Conservation (phyloP, 2,888 invertebrate species). For the Melanophora roralis region DNA sequence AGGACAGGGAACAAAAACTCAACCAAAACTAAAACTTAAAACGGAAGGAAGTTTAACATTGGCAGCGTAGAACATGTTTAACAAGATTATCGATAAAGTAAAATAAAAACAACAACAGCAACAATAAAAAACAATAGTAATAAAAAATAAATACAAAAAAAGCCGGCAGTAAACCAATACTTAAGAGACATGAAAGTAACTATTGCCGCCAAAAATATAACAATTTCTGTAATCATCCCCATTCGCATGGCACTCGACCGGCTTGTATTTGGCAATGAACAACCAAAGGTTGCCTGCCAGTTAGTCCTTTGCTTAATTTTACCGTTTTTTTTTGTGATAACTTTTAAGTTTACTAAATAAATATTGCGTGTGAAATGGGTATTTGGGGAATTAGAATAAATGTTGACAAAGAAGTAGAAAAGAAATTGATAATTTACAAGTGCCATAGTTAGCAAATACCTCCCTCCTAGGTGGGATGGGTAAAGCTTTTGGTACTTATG, state of each 20-base stretch:
- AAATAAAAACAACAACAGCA: not conserved
- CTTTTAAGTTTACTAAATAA: not conserved
- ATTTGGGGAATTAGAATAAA: slow-evolving; percentile 58
- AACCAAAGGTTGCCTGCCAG: slow-evolving; percentile 12
- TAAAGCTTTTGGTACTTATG: too few relatives aligned
- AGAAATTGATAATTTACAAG: not conserved
- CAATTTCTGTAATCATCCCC: slow-evolving; percentile 35
- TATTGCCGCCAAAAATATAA: slow-evolving; percentile 48
- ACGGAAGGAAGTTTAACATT: slow-evolving; percentile 59
- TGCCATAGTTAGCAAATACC: too few relatives aligned
- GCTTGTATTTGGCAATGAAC: not conserved
- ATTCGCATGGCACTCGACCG: slow-evolving; percentile 30
- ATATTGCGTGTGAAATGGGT: slow-evolving; percentile 56
- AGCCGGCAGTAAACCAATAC: slow-evolving; percentile 40
- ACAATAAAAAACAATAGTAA: not conserved
- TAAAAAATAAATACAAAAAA: not conserved
- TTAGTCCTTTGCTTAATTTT: slow-evolving; percentile 17
- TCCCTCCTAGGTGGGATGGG: too few relatives aligned
- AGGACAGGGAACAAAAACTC: slow-evolving; percentile 27
- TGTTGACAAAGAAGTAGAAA: slow-evolving; percentile 18
- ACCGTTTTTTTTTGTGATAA: not conserved
- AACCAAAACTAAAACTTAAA: slow-evolving; percentile 17
- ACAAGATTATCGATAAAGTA: slow-evolving; percentile 57
- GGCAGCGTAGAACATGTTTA: slow-evolving; percentile 56
- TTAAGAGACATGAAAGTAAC: slow-evolving; percentile 33